Conservation (phyloP, 2,113 vertebrate genomes). For the Vimba vimba region DNA sequence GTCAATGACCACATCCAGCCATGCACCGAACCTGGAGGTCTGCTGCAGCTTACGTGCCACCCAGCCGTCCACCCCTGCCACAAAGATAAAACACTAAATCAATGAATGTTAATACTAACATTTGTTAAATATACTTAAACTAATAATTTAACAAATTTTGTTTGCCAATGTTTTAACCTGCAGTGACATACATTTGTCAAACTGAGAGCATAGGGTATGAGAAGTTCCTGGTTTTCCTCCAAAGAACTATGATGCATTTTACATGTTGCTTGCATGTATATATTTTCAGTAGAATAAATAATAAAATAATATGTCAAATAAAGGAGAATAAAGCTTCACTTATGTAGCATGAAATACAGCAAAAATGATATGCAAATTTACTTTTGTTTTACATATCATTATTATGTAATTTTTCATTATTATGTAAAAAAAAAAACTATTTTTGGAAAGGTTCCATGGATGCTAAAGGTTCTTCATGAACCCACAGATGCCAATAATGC, state of each 20-base stretch:
- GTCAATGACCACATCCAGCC: conserved; percentile 75
- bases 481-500: background rate
- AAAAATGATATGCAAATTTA: background rate
- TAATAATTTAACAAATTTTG: background rate
- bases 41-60: conserved; percentile 67
- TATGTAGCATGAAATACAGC: background rate
- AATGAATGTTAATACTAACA: background rate
- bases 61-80: conserved; percentile 72
- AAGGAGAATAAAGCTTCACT: background rate
- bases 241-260: background rate
- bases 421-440: too few relatives aligned
- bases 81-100: background rate
- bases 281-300: background rate
- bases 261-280: background rate
- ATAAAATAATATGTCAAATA: background rate
- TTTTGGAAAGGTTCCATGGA: background rate
- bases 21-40: conserved; percentile 72
- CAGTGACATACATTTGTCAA: background rate
- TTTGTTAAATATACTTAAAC: background rate
- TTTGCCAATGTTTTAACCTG: background rate
- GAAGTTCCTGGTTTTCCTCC: background rate
- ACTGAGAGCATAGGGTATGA: background rate
- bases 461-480: background rate
- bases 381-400: too few relatives aligned
- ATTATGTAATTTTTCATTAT: too few relatives aligned